Conservation (phyloP, 2,113 vertebrate genomes). For the Grammomys dolichurus region DNA sequence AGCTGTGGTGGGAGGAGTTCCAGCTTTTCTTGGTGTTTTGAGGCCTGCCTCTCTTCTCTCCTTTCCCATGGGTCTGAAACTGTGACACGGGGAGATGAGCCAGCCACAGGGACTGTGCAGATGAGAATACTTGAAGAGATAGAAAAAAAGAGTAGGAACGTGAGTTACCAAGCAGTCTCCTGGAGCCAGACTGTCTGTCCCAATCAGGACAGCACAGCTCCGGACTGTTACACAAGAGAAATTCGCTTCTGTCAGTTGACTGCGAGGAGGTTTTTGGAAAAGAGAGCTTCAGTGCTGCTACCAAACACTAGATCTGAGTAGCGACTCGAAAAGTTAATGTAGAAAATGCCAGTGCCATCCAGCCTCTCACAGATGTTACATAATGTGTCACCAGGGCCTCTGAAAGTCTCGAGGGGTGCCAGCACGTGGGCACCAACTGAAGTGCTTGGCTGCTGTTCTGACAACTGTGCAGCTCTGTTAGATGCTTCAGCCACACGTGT, state of each 20-base stretch:
- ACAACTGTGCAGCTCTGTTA: background rate
- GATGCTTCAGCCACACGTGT: constrained; percentile 29
- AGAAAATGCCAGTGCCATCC: background rate
- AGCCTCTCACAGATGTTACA: constrained; percentile 22
- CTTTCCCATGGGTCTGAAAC: background rate
- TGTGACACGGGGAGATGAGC: background rate
- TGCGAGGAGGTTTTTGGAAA: background rate
- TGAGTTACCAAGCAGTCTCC: background rate
- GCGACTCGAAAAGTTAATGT: background rate
- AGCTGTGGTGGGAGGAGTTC: background rate
- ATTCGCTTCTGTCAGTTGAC: background rate
- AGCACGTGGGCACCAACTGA: constrained; percentile 41
- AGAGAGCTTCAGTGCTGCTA: background rate
- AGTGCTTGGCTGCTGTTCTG: background rate
- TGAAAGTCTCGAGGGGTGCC: background rate
- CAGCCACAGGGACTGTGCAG: background rate
- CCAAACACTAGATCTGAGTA: background rate
- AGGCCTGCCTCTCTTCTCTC: background rate
- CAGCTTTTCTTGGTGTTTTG: background rate
- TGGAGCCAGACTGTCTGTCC: background rate
- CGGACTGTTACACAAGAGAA: background rate
- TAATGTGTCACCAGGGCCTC: background rate
- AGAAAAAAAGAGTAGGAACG: background rate
- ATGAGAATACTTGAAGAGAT: background rate
- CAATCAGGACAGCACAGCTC: background rate